Conservation (phyloP, 1,140 invertebrate genomes). For the Hycleus phaleratus region DNA sequence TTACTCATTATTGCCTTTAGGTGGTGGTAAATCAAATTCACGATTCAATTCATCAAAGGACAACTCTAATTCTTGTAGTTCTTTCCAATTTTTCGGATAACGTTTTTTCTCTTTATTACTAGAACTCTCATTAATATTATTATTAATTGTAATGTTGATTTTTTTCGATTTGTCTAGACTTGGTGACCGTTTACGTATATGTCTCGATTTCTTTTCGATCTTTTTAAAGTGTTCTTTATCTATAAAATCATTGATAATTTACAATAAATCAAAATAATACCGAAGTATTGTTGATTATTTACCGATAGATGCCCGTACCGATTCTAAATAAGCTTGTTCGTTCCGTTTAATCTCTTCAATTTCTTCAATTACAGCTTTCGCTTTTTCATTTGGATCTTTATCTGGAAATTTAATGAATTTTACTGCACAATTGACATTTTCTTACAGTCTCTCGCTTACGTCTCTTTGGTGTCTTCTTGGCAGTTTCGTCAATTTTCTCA, state of each 20-base stretch:
- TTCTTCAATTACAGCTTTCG: slow-evolving; percentile 32
- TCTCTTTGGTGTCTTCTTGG: slow-evolving; percentile 20
- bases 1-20: slow-evolving; percentile 4
- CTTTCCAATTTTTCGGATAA: slow-evolving; percentile 33
- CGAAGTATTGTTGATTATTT: too few relatives aligned
- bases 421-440: neutral
- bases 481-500: slow-evolving; percentile 4
- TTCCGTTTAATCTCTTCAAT: slow-evolving; percentile 33
- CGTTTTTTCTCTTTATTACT: slow-evolving; percentile 8
- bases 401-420: slow-evolving; percentile 6
- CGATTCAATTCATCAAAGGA: slow-evolving; percentile 1
- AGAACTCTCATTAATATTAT: too few relatives aligned
- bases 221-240: slow-evolving; percentile 19
- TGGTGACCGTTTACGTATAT: slow-evolving; percentile 21
- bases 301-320: too few relatives aligned
- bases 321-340: slow-evolving; percentile 12
- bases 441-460: neutral
- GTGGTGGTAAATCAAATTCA: neutral
- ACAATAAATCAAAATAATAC: too few relatives aligned
- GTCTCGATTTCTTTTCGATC: slow-evolving; percentile 25
- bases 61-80: slow-evolving; percentile 24
- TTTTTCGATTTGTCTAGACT: slow-evolving; percentile 9
- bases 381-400: slow-evolving; percentile 26
- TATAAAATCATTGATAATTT: neutral
- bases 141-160: neutral